Evolutionary conservation across 2,888 invertebrate genomes (phyloP).

Genomic region (Blastobasis lacticolella): DNA sequence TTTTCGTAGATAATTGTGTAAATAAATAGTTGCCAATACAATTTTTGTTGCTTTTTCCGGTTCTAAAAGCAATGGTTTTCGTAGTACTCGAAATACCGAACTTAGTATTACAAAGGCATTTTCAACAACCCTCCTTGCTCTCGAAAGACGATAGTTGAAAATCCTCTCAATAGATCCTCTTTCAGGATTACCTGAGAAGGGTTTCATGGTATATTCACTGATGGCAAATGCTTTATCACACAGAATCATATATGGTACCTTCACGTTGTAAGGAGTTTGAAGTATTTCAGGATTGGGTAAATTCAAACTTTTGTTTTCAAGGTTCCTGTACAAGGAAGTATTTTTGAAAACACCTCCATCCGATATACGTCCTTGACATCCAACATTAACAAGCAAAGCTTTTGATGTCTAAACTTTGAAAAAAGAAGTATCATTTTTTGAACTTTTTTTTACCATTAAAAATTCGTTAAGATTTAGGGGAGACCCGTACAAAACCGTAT

Average conservation of each 20-base stretch:
- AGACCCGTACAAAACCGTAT: too few relatives aligned
- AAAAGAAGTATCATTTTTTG: too few relatives aligned
- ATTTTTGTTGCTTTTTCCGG: slow-evolving; percentile 21
- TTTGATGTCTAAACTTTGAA: too few relatives aligned
- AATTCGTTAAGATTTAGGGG: too few relatives aligned
- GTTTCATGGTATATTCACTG: slow-evolving; percentile 25
- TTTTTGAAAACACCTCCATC: slow-evolving; percentile 18
- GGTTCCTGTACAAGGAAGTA: slow-evolving; percentile 21
- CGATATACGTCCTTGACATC: slow-evolving; percentile 21
- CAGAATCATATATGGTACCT: slow-evolving; percentile 26
- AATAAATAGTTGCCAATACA: too few relatives aligned
- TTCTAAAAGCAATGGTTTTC: slow-evolving; percentile 22
- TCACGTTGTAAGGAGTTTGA: slow-evolving; percentile 16
- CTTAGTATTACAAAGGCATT: slow-evolving; percentile 22
- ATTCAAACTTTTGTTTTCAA: slow-evolving; percentile 17
- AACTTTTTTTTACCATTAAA: too few relatives aligned
- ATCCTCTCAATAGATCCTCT: slow-evolving; percentile 19
- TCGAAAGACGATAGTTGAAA: slow-evolving; percentile 19
- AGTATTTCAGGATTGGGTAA: slow-evolving; percentile 20
- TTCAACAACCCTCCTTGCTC: slow-evolving; percentile 20
- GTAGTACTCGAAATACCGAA: slow-evolving; percentile 24
- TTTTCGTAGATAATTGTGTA: too few relatives aligned
- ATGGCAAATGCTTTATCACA: slow-evolving; percentile 29
- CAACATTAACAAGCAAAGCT: too few relatives aligned
- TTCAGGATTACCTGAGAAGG: slow-evolving; percentile 22